These are phyloP conservation scores for Dorcus parallelipipedus DNA, from an alignment of 2,888 invertebrate genomes.

Conservation along the genomic window DNA sequence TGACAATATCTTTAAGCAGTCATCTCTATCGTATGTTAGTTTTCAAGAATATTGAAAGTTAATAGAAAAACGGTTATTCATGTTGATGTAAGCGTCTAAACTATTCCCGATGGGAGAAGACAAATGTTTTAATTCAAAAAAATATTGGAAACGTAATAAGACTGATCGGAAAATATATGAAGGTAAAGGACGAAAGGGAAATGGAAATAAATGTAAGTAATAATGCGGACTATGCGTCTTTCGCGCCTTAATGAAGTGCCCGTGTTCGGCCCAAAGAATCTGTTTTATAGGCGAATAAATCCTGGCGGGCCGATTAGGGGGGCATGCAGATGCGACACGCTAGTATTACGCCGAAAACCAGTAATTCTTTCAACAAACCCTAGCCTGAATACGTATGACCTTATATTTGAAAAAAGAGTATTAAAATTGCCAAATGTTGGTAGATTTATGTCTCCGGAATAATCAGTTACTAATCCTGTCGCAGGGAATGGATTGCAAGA, in stretches of 20 bases:
- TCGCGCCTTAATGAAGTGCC: constrained; percentile 47
- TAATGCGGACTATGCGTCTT: constrained; percentile 48
- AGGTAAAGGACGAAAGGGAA: constrained; percentile 36
- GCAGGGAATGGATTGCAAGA: not conserved
- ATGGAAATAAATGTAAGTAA: constrained; percentile 48
- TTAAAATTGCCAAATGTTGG: not conserved
- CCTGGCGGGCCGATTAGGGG: constrained; percentile 41
- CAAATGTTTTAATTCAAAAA: too few species aligned
- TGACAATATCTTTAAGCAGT: too few species aligned
- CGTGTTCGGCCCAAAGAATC: constrained; percentile 44
- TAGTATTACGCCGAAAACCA: constrained; percentile 32
- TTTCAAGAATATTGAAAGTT: too few species aligned
- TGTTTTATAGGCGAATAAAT: constrained; percentile 47
- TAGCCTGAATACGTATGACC: constrained; percentile 36
- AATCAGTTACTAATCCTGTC: not conserved
- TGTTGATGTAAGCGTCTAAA: too few species aligned
- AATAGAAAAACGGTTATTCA: too few species aligned
- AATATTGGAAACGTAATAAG: not conserved
- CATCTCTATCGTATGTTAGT: too few species aligned
- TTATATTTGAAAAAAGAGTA: constrained; percentile 10
- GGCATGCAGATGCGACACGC: constrained; percentile 46
- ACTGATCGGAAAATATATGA: constrained; percentile 31
- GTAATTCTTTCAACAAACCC: constrained; percentile 39
- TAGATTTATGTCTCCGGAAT: not conserved
- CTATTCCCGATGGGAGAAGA: too few species aligned